Evolutionary conservation across 2,888 invertebrate species (phyloP).

Genomic region (Perithous albicinctus): DNA sequence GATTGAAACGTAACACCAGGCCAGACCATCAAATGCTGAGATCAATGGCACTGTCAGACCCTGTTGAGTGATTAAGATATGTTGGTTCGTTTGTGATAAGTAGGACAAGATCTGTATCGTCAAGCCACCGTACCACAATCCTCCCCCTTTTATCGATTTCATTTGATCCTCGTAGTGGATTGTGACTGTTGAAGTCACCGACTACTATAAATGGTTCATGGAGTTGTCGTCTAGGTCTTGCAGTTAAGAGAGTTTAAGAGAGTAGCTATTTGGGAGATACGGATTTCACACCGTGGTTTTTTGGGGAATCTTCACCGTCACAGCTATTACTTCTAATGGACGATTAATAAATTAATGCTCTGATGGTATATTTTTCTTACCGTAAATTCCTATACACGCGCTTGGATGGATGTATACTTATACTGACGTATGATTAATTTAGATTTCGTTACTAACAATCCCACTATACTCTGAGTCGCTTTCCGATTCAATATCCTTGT

Average conservation of each 20-base stretch:
- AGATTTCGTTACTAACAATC: conserved; percentile 30
- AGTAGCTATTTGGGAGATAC: conserved; percentile 60
- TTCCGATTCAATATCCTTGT: background rate
- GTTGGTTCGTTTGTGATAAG: conserved; percentile 59
- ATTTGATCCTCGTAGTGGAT: conserved; percentile 63
- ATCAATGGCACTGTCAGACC: conserved; percentile 63
- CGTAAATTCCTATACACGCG: conserved; percentile 52
- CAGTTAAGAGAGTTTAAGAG: conserved; percentile 16
- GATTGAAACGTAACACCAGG: too few relatives aligned
- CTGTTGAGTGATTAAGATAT: conserved; percentile 62
- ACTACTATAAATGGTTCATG: conserved; percentile 68
- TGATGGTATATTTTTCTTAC: conserved; percentile 27
- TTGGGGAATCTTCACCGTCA: conserved; percentile 30
- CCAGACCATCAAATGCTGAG: conserved; percentile 51
- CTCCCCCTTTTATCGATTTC: conserved; percentile 65
- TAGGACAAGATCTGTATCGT: conserved; percentile 52
- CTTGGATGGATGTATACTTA: conserved; percentile 54
- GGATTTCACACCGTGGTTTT: conserved; percentile 63
- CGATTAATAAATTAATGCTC: conserved; percentile 50
- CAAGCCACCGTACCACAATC: conserved; percentile 64
- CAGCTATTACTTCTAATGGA: conserved; percentile 63
- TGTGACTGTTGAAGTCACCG: too few relatives aligned
- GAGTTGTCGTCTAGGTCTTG: conserved; percentile 62
- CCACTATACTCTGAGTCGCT: too few relatives aligned
- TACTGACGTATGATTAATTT: conserved; percentile 16